Conservation (phyloP, 2,113 vertebrate genomes). For the Mugil cephalus region DNA sequence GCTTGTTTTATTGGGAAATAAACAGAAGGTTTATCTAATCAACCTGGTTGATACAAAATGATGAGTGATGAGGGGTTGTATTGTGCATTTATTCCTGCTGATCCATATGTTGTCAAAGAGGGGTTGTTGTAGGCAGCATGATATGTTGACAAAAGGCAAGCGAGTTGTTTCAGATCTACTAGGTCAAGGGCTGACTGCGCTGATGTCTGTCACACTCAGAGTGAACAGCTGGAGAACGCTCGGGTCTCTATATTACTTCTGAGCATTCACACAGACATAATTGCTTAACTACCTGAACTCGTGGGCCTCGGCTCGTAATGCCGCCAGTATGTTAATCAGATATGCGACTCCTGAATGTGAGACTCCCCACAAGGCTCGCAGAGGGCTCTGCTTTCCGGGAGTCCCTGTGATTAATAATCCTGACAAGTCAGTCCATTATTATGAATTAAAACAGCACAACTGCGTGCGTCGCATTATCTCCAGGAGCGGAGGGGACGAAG, state of each 20-base stretch:
- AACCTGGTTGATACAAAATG: no score
- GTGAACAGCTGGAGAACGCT: slow-evolving; percentile 53
- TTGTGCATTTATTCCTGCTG: no score
- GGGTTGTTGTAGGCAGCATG: not conserved
- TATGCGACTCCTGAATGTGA: slow-evolving; percentile 5
- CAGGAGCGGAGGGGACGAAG: slow-evolving; percentile 49
- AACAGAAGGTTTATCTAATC: no score
- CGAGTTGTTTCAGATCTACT: slow-evolving; percentile 35
- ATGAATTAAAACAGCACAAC: slow-evolving; percentile 65
- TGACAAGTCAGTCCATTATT: slow-evolving; percentile 70
- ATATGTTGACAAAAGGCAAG: slow-evolving; percentile 31
- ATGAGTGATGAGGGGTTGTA: no score
- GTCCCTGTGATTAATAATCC: slow-evolving; percentile 71
- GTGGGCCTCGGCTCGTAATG: slow-evolving; percentile 1
- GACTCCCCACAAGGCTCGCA: slow-evolving; percentile 35
- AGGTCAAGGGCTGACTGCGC: slow-evolving; percentile 55
- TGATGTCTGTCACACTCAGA: slow-evolving; percentile 46
- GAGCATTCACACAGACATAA: slow-evolving; percentile 24
- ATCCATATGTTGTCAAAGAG: slow-evolving; percentile 7
- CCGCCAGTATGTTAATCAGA: slow-evolving; percentile 52
- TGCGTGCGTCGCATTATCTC: slow-evolving; percentile 62
- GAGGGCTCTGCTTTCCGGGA: slow-evolving; percentile 47
- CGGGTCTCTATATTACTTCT: slow-evolving; percentile 18
- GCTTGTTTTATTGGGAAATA: no score
- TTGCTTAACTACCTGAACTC: slow-evolving; percentile 50